Evolutionary conservation across 2,113 vertebrate species (phyloP).

Genomic region (Pterocles orientalis): DNA sequence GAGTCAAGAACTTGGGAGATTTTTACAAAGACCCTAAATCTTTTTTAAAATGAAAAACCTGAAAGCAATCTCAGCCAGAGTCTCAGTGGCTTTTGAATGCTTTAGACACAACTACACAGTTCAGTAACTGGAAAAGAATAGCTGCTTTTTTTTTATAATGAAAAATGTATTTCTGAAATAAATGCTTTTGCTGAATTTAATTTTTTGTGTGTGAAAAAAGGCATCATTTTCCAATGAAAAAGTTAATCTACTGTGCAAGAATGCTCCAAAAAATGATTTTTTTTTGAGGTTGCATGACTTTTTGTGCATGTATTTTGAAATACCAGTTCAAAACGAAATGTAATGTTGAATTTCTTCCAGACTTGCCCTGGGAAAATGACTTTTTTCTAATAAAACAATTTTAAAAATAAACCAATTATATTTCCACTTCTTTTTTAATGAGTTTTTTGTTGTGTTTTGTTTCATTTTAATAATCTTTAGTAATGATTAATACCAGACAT

Average conservation of each 20-base stretch:
- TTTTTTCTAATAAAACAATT: not conserved
- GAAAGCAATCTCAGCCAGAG: not conserved
- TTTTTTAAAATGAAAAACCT: slow-evolving; percentile 3
- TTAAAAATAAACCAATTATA: not conserved
- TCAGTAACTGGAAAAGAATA: not conserved
- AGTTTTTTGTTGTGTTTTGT: not conserved
- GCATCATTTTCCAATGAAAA: not conserved
- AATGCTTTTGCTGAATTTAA: not conserved
- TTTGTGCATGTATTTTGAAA: not conserved
- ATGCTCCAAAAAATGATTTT: not conserved
- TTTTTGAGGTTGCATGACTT: not conserved
- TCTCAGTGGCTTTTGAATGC: not conserved
- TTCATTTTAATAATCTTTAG: not conserved
- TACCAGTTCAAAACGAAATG: not conserved
- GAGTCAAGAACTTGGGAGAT: slow-evolving; percentile 18
- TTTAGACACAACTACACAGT: not conserved
- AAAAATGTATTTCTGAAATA: not conserved
- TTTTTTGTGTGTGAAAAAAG: not conserved
- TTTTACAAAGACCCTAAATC: not conserved
- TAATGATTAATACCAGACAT: slow-evolving; percentile 50
- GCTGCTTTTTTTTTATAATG: not conserved
- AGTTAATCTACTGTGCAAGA: not conserved
- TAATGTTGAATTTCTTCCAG: not conserved
- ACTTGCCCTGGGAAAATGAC: not conserved
- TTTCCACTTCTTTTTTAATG: not conserved